Evolutionary conservation across 2,113 vertebrate genomes (phyloP), one percentile per base, ranked within the genome.

Genomic region (Felis chaus): DNA sequence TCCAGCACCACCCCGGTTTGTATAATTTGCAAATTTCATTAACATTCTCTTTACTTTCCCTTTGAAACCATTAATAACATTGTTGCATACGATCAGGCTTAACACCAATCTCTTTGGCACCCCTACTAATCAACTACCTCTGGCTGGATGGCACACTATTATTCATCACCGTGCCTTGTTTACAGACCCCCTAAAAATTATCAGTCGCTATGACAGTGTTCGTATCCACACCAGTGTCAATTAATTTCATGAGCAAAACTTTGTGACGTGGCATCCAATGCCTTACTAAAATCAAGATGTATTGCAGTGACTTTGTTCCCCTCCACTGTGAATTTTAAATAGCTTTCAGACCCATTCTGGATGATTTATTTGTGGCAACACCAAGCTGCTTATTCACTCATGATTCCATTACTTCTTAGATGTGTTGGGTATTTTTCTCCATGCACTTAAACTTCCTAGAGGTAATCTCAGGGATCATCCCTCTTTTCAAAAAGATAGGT

Each of bases 11-110:
- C 97, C 97, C 96, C 18, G 79, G 97, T 98, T 98, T 97, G 96
- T 97, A 95, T 98, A 98, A 98, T 98, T 97, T 98, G 95, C 91
- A 97, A 96, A 98, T 98, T 98, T 98, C 97, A 98, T 98, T 98
- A 98, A 96, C 96, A 98, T 97, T 97, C 97, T 96, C 97, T 97
- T 98, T 97, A 84, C 97, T 98, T 98, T 97, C 97, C 97, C 93
- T 92, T 97, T n/a, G 79, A 98, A 94, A 95, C 95, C 96, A 98
- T 98, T 98, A 98, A 98, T 98, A 98, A 98, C 82, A 33, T 41
- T 96, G 97, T 95, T 98, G 95, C 86, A 79, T 97, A 93, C 81
- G 96, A 98, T 98, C 97, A 94, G 93, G 74, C 94, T 87, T 97
- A 89, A 92, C 91, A 97, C 95, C 93, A 89, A 89, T 97, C 97